Percentiles rank a stretch among this genome's conserved stretches.
phyloP scores from a whole-genome alignment of 2,797 vertebrate species.

The Propithecus deckenii region DNA sequence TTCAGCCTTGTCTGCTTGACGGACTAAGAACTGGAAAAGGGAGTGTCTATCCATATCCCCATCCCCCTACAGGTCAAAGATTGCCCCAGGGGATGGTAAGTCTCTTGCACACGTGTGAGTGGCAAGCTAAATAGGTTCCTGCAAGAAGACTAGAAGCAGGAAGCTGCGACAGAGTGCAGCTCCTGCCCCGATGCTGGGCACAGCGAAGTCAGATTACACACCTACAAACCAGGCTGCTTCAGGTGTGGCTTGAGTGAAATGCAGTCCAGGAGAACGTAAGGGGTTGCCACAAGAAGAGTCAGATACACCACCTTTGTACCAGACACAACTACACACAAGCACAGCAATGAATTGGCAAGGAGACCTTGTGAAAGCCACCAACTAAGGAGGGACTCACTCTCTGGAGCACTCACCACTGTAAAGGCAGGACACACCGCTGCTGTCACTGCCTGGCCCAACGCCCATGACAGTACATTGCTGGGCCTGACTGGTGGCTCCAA shows the following conservation, averaged over 20 bases:
- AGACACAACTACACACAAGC: not conserved
- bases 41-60: not conserved
- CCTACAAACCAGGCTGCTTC: too few relatives aligned
- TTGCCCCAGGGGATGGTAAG: not conserved
- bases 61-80: not conserved
- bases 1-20: not conserved
- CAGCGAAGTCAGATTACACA: accelerated
- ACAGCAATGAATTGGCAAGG: not conserved
- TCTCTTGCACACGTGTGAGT: not conserved
- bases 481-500: not conserved
- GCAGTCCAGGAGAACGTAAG: not conserved
- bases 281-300: too few relatives aligned
- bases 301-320: too few relatives aligned
- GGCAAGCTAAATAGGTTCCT: not conserved
- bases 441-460: not conserved
- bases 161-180: accelerated
- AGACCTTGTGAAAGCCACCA: not conserved
- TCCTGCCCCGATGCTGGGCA: accelerated
- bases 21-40: not conserved
- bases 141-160: not conserved
- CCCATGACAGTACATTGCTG: not conserved
- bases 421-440: not conserved
- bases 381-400: too few relatives aligned
- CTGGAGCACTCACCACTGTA: not conserved
- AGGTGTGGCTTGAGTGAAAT: too few relatives aligned